Conservation (phyloP, 2,797 vertebrate genomes). For the Scarus forsteni region DNA sequence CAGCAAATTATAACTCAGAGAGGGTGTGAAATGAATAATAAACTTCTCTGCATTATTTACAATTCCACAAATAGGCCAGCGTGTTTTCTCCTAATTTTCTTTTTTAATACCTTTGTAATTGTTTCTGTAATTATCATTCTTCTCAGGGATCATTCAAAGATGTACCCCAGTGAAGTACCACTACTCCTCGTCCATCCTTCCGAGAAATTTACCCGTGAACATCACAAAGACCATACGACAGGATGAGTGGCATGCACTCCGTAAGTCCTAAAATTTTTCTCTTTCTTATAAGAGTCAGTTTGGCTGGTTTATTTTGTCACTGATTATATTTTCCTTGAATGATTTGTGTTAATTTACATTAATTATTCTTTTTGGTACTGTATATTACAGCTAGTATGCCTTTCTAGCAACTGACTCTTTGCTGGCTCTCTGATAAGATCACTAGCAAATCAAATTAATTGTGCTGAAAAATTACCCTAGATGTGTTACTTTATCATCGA, state of each 20-base stretch:
- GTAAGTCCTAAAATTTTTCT: conserved; percentile 83
- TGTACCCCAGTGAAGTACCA: conserved; percentile 94
- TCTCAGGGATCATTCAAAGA: conserved; percentile 90
- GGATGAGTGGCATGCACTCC: conserved; percentile 95
- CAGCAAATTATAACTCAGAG: conserved; percentile 42
- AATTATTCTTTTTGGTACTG: neutral
- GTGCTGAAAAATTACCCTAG: no score
- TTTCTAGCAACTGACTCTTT: neutral
- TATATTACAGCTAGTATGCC: neutral
- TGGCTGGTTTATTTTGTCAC: neutral
- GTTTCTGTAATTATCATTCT: conserved; percentile 17
- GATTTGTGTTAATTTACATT: neutral
- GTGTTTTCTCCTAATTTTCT: conserved; percentile 17
- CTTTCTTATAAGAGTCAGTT: neutral
- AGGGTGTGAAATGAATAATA: conserved; percentile 43
- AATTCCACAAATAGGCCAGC: conserved; percentile 24
- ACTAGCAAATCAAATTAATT: no score
- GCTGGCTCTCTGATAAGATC: no score
- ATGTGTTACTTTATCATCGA: no score
- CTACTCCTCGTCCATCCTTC: conserved; percentile 94
- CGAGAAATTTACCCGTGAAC: conserved; percentile 91
- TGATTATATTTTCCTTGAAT: neutral
- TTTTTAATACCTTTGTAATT: conserved; percentile 20
- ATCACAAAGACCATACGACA: conserved; percentile 95
- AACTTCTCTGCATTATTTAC: conserved; percentile 11